phyloP scores from a whole-genome alignment of 2,888 invertebrate genomes.

The Elgonia sp. region DNA sequence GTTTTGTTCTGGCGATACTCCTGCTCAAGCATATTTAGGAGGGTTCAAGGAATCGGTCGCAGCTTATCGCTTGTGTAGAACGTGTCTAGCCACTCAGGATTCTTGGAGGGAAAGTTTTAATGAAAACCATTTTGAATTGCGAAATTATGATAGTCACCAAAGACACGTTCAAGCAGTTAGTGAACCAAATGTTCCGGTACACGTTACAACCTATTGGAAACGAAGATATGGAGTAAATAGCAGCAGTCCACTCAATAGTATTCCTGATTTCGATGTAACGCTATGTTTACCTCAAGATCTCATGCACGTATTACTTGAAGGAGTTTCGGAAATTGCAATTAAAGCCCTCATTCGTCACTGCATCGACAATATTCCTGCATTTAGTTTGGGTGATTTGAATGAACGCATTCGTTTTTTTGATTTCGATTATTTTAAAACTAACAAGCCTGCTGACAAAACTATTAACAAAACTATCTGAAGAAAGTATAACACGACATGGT shows the following conservation, averaged over 20 bases:
- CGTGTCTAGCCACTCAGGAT: not conserved
- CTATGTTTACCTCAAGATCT: slow-evolving; percentile 30
- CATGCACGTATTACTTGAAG: slow-evolving; percentile 43
- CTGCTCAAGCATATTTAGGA: not conserved
- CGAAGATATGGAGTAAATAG: slow-evolving; percentile 43
- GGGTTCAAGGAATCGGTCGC: not conserved
- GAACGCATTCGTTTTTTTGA: slow-evolving; percentile 63
- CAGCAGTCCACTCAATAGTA: not conserved
- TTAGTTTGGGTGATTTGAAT: slow-evolving; percentile 75
- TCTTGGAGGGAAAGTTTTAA: not conserved
- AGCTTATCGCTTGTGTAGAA: not conserved
- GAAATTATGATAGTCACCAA: not conserved
- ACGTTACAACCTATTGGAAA: slow-evolving; percentile 21
- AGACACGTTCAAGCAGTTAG: slow-evolving; percentile 2
- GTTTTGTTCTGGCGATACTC: not conserved
- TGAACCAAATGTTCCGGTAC: slow-evolving; percentile 8
- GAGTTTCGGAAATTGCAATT: slow-evolving; percentile 15
- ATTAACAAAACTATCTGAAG: not conserved
- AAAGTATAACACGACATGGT: too few relatives aligned
- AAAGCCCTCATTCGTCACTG: not conserved
- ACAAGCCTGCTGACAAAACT: slow-evolving; percentile 73
- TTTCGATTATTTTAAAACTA: slow-evolving; percentile 71
- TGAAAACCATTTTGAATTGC: not conserved
- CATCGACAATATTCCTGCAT: not conserved
- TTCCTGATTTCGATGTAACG: slow-evolving; percentile 28